Evolutionary conservation across 2,797 vertebrate genomes (phyloP), one percentile per base, ranked within the genome.

Genomic region (Silurus aristotelis): DNA sequence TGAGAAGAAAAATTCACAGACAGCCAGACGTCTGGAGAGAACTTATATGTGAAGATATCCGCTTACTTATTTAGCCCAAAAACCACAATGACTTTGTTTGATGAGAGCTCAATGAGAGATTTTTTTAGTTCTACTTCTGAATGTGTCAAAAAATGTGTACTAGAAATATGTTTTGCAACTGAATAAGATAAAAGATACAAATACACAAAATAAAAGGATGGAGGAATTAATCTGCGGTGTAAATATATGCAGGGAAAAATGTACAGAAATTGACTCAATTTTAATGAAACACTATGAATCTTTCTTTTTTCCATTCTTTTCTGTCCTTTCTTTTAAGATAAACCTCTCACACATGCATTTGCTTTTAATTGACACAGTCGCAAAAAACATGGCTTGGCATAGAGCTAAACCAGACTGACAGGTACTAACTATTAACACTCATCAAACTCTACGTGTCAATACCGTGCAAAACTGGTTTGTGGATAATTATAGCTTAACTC

Each of bases 361-460:
- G 20, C 25, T 7, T 61, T 79, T 80, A 80, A 64, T 17, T 25
- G 20, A 80, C 9, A 25, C 43, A 10, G 61, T 64, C 48, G n/a
- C 38, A 27, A 80, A 14, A 64, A 13, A 14, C 14, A 17, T 17
- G 43, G 6, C 38, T 64, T 80, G 60, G 25, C 46, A 58, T 19
- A 75, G 6, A 56, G 20, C 22, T 75, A 70, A 85, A 61, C 61
- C 27, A 63, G 68, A 81, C 9, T 17, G 8, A 46, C 68, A 75
- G 46, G 78, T 58, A 66, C 72, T 64, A 79, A 58, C 22, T 38
- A 66, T 67, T 67, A 85, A 70, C 8, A 60, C 31, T 31, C 20
- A 56, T 66, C 66, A 60, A 67, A 31, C 38, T 80, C 60, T 19
- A 17, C n/a, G n/a, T 66, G 61, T 22, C 27, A 75, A 3, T 64